phyloP scores from a whole-genome alignment of 2,888 invertebrate species.

The Nasonovia ribisnigri region DNA sequence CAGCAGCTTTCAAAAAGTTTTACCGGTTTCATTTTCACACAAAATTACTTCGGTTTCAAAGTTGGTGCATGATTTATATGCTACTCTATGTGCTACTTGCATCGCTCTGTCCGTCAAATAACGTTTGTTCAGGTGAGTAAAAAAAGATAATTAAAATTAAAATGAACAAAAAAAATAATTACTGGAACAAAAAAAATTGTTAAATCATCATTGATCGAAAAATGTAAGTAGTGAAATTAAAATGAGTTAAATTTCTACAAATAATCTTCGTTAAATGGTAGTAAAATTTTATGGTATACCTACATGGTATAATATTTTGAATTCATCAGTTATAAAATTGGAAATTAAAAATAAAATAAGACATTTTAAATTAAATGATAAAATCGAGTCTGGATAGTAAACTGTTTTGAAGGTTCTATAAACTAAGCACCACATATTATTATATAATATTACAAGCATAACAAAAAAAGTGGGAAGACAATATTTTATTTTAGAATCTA shows the following conservation, averaged over 20 bases:
- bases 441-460: too few species aligned
- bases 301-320: background rate
- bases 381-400: background rate
- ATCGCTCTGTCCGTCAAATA: background rate
- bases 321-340: background rate
- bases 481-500: too few species aligned
- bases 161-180: background rate
- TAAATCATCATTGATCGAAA: background rate
- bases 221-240: background rate
- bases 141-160: background rate
- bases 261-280: background rate
- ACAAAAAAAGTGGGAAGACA: too few species aligned
- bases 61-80: slow-evolving; percentile 43
- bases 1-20: slow-evolving; percentile 45
- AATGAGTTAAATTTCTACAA: background rate
- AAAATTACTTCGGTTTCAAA: slow-evolving; percentile 32
- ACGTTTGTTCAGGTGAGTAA: background rate
- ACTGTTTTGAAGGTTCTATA: background rate
- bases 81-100: background rate
- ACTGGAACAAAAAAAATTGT: background rate
- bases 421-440: too few species aligned
- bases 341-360: background rate
- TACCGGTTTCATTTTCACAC: slow-evolving; percentile 24
- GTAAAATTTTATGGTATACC: background rate
- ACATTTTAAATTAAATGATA: background rate